phyloP scores from a whole-genome alignment of 2,888 invertebrate genomes.

The Heliothis peltigera region DNA sequence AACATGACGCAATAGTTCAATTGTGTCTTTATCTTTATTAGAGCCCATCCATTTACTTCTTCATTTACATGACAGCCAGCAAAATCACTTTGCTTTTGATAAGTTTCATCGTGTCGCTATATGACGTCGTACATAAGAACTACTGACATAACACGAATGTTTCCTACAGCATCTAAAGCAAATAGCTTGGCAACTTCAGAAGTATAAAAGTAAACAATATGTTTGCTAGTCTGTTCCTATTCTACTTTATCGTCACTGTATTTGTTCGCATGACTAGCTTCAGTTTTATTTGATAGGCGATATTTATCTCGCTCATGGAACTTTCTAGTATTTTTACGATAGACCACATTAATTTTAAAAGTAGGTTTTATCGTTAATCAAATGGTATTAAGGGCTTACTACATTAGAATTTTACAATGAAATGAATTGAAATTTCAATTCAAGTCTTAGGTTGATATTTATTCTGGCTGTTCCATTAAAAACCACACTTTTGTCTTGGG shows the following conservation, averaged over 20 bases:
- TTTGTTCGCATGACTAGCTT: slow-evolving; percentile 38
- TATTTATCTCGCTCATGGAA: slow-evolving; percentile 39
- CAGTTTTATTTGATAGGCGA: slow-evolving; percentile 46
- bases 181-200: slow-evolving; percentile 48
- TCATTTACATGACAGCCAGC: too few species aligned
- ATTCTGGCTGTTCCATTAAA: background rate
- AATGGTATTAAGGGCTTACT: too few species aligned
- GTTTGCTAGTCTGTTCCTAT: slow-evolving; percentile 47
- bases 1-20: too few species aligned
- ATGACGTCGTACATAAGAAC: slow-evolving; percentile 30
- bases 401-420: too few species aligned
- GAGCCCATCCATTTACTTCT: too few species aligned
- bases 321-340: background rate
- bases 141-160: slow-evolving; percentile 35
- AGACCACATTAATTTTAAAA: background rate
- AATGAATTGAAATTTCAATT: background rate
- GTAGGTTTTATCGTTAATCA: background rate
- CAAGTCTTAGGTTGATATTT: background rate
- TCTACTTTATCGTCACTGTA: slow-evolving; percentile 47
- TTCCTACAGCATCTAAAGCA: slow-evolving; percentile 26
- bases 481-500: background rate
- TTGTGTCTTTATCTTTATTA: too few species aligned
- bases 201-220: slow-evolving; percentile 54
- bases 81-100: background rate
- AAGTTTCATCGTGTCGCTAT: background rate